Evolutionary conservation across 2,113 vertebrate species (phyloP).

Genomic region (Oceanites oceanicus): DNA sequence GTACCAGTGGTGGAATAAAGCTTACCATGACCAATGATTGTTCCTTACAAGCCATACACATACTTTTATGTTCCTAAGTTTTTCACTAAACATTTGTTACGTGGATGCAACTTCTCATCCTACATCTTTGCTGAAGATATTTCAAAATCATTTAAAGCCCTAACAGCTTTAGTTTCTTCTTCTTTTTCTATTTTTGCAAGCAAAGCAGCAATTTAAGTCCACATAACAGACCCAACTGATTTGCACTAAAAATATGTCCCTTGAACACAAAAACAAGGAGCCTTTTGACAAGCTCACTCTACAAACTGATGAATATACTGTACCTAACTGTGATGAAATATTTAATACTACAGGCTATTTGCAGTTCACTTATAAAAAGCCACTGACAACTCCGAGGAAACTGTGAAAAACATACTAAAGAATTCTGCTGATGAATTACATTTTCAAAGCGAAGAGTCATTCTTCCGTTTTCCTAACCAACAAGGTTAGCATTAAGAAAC

Average conservation of each 20-base stretch:
- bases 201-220: constrained; percentile 39
- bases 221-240: constrained; percentile 26
- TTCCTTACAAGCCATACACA: not conserved
- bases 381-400: constrained; percentile 16
- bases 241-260: constrained; percentile 40
- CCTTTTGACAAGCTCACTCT: constrained; percentile 26
- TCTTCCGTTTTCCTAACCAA: constrained; percentile 29
- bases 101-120: not conserved
- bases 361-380: constrained; percentile 44
- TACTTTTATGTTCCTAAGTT: not conserved
- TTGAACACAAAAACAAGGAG: constrained; percentile 39
- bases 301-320: constrained; percentile 37
- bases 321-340: constrained; percentile 62
- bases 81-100: not conserved
- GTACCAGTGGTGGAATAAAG: not conserved
- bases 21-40: not conserved
- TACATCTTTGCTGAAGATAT: not conserved
- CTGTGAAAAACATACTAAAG: constrained; percentile 30
- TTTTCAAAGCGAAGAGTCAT: constrained; percentile 33
- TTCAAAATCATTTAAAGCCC: constrained; percentile 17
- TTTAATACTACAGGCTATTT: constrained; percentile 59
- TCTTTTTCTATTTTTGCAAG: constrained; percentile 18
- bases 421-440: constrained; percentile 57
- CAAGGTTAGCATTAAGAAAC: constrained; percentile 25
- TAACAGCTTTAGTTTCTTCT: constrained; percentile 13